Base-by-base conservation (phyloP, 2,113 vertebrate species). In the Pygoscelis adeliae region DNA sequence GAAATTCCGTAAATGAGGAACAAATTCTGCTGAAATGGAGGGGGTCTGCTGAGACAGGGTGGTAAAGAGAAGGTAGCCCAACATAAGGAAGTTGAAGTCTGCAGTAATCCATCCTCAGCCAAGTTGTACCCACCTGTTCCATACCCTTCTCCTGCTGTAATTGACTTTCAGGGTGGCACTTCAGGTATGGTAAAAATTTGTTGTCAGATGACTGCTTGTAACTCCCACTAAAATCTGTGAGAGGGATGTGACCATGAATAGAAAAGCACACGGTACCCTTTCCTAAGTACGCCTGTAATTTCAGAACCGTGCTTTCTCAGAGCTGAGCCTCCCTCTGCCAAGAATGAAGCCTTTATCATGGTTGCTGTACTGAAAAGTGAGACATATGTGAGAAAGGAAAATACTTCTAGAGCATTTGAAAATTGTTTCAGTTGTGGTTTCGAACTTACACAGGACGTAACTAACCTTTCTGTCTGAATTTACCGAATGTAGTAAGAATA, bases 171-270 rank as follows among this genome's bases (percentile, higher is more conserved):
- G 80, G 49, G 65, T 55, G 52, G 52, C 56, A 94, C 71, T 90
- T 83, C 81, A 80, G 72, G 52, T 89, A 94, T 69, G 77, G 91
- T 74, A 93, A 84, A 94, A 93, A 93, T 83, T 36, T 91, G 55
- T 59, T 90, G 72, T 87, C 89, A 82, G 55, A 74, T 91, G 94
- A 94, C 78, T 47, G 58, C 49, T 59, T 70, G 32, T 40, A 87
- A 55, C 32, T 92, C 44, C 34, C 69, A 71, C 70, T 96, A 56
- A 82, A 94, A 79, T 84, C 29, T 69, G 69, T 19, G 58, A 71
- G 72, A 90, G 63, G 36, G 88, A 96, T 77, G 67, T 78, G 88
- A 59, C 72, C 72, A 61, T 40, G 69, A 90, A 96, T 34, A 96
- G 76, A 91, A 91, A 94, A 91, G 65, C 40, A 53, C 49, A 56